Evolutionary conservation across 30 jellyfish, hydroid and myxozoan species (phyloP).

Genomic region (Aurelia sp.): DNA sequence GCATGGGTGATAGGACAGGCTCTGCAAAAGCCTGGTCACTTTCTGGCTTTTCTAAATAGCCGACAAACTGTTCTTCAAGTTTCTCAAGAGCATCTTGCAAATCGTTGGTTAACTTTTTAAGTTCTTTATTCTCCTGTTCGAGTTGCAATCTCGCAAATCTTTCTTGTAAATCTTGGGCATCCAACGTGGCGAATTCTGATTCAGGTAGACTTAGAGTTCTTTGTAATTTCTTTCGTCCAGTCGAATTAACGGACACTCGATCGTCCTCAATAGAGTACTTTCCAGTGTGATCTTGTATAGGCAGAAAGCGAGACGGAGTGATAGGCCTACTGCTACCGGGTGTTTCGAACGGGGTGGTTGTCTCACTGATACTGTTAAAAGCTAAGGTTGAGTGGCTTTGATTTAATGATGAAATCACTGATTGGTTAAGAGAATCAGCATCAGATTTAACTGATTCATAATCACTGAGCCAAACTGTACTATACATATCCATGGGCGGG

Average conservation of each 20-base stretch:
- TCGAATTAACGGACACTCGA: conserved; percentile 66
- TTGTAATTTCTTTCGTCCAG: conserved; percentile 79
- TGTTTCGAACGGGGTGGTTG: conserved; percentile 74
- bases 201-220: conserved; percentile 97
- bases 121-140: conserved; percentile 95
- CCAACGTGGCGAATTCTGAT: conserved; percentile 87
- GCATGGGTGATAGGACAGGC: conserved; percentile 45
- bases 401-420: conserved; percentile 79
- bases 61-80: conserved; percentile 84
- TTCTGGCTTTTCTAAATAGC: conserved; percentile 66
- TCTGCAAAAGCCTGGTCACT: conserved; percentile 58
- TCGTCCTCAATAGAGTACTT: conserved; percentile 66
- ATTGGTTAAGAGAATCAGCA: conserved; percentile 79
- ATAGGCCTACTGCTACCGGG: conserved; percentile 79
- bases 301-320: conserved; percentile 81
- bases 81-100: conserved; percentile 94
- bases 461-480: conserved; percentile 99
- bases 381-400: conserved; percentile 77
- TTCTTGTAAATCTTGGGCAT: conserved; percentile 92
- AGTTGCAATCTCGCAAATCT: conserved; percentile 94
- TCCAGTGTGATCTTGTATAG: conserved; percentile 40
- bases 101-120: conserved; percentile 75
- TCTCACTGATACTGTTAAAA: conserved; percentile 52
- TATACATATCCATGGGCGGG: conserved; percentile 91
- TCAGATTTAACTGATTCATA: conserved; percentile 93